A percentile compares a stretch with the other conserved stretches of the same genome.
These are phyloP conservation scores for Cervus canadensis DNA, from an alignment of 2,113 vertebrate genomes.

Conservation along the genomic window DNA sequence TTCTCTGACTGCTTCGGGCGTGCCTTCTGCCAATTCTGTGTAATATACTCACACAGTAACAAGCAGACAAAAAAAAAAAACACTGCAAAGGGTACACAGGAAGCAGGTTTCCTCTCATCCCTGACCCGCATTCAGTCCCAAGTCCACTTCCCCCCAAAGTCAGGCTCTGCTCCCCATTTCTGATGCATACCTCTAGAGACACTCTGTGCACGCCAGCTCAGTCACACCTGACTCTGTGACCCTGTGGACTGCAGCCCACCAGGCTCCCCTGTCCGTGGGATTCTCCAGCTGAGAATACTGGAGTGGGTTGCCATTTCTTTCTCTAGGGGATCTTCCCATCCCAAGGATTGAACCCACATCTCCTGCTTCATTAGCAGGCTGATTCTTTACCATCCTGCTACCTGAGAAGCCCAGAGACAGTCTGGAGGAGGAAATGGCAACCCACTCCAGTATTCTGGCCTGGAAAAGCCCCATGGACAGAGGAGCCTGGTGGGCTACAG, in stretches of 20 bases:
- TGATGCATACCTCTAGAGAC: background rate
- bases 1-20: background rate
- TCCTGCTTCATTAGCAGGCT: background rate
- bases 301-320: background rate
- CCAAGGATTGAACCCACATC: background rate
- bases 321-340: background rate
- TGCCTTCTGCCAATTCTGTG: background rate
- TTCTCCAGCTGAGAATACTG: background rate
- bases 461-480: background rate
- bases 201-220: accelerated
- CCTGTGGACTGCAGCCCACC: background rate
- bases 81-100: background rate
- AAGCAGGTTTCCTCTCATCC: background rate
- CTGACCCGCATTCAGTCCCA: background rate
- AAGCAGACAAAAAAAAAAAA: background rate
- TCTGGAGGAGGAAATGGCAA: background rate
- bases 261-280: background rate
- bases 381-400: background rate
- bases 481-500: background rate
- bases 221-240: background rate
- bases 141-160: background rate
- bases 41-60: background rate
- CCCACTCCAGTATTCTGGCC: background rate
- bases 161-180: background rate
- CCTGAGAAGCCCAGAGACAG: background rate